Evolutionary conservation across 1,140 invertebrate species (phyloP).

Genomic region (Caenorhabditis elegans): DNA sequence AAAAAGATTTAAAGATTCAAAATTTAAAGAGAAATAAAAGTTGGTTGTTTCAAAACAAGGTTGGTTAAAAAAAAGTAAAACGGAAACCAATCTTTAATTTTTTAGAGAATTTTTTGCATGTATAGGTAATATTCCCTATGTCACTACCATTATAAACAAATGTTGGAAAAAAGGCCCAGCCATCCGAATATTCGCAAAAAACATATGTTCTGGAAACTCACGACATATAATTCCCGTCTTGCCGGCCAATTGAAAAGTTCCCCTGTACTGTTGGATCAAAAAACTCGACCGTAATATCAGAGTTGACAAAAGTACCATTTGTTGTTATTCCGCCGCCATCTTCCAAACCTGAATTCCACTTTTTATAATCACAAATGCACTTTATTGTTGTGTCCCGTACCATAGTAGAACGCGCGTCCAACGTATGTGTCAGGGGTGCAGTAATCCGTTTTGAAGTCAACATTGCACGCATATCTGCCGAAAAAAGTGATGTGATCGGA

Average conservation of each 20-base stretch:
- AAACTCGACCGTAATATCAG: not conserved
- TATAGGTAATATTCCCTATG: no score
- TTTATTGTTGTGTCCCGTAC: not conserved
- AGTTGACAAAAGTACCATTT: not conserved
- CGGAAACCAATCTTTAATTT: no score
- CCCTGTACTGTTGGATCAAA: constrained; percentile 8
- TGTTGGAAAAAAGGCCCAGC: no score
- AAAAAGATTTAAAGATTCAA: no score
- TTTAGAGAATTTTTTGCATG: no score
- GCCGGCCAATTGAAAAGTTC: not conserved
- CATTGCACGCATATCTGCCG: not conserved
- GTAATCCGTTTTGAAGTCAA: not conserved
- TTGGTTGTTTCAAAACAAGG: no score
- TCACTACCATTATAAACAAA: no score
- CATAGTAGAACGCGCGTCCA: constrained; percentile 4
- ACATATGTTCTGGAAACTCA: no score
- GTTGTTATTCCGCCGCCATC: not conserved
- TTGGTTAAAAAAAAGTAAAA: no score
- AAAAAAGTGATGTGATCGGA: not conserved
- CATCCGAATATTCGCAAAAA: no score
- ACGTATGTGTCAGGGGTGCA: not conserved
- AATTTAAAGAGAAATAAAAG: no score
- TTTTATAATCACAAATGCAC: not conserved
- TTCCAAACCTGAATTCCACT: not conserved
- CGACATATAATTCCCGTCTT: constrained; percentile 18